These are phyloP conservation scores for Ischnus inquisitorius DNA, from an alignment of 2,888 invertebrate species.

Conservation along the genomic window DNA sequence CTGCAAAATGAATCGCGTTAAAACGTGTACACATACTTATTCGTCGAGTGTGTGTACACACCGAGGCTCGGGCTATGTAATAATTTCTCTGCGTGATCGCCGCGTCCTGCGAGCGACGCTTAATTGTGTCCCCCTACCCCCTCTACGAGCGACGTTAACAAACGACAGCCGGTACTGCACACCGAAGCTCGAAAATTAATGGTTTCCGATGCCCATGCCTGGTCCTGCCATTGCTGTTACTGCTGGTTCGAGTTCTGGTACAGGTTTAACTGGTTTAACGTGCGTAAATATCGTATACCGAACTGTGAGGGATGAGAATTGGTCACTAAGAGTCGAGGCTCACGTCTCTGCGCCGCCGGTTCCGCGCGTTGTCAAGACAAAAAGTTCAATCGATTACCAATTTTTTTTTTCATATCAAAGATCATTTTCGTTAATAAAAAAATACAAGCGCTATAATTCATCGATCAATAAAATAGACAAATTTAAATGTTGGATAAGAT, in stretches of 20 bases:
- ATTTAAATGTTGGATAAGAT: too few relatives aligned
- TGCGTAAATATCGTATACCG: slow-evolving; percentile 54
- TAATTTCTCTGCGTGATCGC: slow-evolving; percentile 68
- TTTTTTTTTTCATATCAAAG: neutral
- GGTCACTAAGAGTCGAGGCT: slow-evolving; percentile 15
- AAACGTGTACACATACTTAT: slow-evolving; percentile 20
- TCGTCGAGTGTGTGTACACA: slow-evolving; percentile 29
- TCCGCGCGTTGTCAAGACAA: neutral
- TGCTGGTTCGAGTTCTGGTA: slow-evolving; percentile 57
- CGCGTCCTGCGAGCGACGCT: slow-evolving; percentile 69
- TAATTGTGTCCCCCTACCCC: slow-evolving; percentile 70
- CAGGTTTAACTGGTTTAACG: slow-evolving; percentile 55
- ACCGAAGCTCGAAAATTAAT: slow-evolving; percentile 71
- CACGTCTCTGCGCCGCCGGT: neutral
- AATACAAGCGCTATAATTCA: too few relatives aligned
- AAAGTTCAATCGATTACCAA: neutral
- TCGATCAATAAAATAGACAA: too few relatives aligned
- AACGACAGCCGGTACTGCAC: slow-evolving; percentile 69
- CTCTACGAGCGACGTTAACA: slow-evolving; percentile 68
- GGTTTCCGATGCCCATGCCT: slow-evolving; percentile 64
- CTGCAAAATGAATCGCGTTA: slow-evolving; percentile 46
- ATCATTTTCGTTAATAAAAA: neutral
- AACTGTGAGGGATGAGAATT: slow-evolving; percentile 9
- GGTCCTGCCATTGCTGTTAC: slow-evolving; percentile 36
- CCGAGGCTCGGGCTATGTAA: slow-evolving; percentile 60